Percentiles rank a stretch among this genome's conserved stretches.
Evolutionary conservation across 2,113 vertebrate species (phyloP).

Genomic region (Pelecanoides urinatrix): DNA sequence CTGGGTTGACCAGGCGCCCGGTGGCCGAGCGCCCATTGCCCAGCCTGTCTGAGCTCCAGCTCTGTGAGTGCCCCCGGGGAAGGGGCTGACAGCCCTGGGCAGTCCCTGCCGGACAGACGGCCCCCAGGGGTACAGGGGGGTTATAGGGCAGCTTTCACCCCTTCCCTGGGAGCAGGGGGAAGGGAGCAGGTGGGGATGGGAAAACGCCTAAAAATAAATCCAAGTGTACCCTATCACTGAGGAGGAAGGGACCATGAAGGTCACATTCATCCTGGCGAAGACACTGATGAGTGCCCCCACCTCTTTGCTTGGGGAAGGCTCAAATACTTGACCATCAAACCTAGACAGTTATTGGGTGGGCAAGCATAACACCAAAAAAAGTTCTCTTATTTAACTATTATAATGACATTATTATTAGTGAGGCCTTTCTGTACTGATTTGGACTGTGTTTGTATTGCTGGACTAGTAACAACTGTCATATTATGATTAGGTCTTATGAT

Average conservation of each 20-base stretch:
- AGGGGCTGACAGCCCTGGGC: neutral
- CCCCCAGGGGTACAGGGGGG: rapidly evolving
- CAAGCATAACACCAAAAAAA: neutral
- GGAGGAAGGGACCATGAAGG: neutral
- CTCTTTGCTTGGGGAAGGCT: neutral
- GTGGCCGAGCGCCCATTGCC: neutral
- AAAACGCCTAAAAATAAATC: neutral
- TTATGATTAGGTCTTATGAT: neutral
- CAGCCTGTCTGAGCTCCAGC: neutral
- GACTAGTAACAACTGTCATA: neutral
- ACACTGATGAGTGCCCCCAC: neutral
- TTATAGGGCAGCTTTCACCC: neutral
- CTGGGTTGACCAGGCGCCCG: neutral
- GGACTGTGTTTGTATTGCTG: neutral
- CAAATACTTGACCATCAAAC: neutral
- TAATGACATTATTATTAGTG: neutral
- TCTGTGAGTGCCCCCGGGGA: rapidly evolving
- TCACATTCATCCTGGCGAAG: neutral
- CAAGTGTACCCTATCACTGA: neutral
- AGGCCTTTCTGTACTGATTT: neutral
- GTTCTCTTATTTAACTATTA: neutral
- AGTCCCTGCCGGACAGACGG: rapidly evolving
- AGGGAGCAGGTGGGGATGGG: neutral
- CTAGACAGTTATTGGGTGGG: neutral
- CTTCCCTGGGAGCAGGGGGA: neutral